These are phyloP conservation scores for Heteronetta atricapilla DNA, from an alignment of 2,113 vertebrate genomes.

Conservation along the genomic window DNA sequence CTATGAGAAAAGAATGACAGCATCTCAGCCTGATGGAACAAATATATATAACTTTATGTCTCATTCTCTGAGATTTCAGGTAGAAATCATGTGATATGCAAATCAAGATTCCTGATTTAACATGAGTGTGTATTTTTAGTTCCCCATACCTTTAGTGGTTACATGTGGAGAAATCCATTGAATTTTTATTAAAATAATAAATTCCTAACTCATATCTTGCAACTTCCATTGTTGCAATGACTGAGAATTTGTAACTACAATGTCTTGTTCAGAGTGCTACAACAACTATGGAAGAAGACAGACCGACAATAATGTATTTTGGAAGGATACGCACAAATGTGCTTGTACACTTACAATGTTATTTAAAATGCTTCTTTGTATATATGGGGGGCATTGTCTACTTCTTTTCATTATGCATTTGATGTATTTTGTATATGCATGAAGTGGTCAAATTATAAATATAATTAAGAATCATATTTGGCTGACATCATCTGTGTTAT, in stretches of 20 bases:
- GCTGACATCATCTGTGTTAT: slow-evolving; percentile 5
- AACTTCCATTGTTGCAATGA: neutral
- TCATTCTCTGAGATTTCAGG: neutral
- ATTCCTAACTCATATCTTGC: neutral
- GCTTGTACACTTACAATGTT: slow-evolving; percentile 22
- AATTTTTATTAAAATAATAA: neutral
- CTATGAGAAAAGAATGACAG: neutral
- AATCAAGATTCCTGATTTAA: neutral
- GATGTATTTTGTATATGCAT: slow-evolving; percentile 71
- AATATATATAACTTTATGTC: neutral
- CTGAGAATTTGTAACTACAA: slow-evolving; percentile 13
- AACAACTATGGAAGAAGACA: slow-evolving; percentile 15
- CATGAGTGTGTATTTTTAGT: neutral
- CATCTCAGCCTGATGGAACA: neutral
- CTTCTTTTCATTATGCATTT: slow-evolving; percentile 54
- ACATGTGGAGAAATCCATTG: neutral
- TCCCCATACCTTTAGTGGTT: neutral
- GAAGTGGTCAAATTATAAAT: slow-evolving; percentile 59
- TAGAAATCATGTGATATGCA: neutral
- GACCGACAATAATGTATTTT: slow-evolving; percentile 15
- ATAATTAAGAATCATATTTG: slow-evolving; percentile 17
- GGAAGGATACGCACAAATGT: slow-evolving; percentile 18
- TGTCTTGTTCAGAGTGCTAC: slow-evolving; percentile 25
- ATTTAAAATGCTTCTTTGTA: slow-evolving; percentile 68
- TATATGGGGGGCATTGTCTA: slow-evolving; percentile 36